Conservation (phyloP, 2,797 vertebrate genomes). For the Apogon hyalosoma region DNA sequence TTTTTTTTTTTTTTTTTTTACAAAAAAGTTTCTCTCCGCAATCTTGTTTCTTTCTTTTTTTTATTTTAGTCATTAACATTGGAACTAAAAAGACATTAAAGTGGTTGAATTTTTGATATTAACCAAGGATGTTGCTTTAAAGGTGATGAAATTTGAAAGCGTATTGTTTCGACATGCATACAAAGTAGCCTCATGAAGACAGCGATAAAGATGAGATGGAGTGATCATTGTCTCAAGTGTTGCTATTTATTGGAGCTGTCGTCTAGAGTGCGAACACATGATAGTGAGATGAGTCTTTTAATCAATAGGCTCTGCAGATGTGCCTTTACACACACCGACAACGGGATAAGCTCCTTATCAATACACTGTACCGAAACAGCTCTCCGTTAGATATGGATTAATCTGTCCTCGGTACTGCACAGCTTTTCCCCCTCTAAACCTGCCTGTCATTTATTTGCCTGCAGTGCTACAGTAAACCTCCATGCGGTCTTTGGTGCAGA, state of each 20-base stretch:
- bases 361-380: constrained; percentile 58
- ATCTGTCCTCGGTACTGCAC: constrained; percentile 45
- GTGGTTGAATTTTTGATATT: constrained; percentile 34
- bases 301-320: constrained; percentile 58
- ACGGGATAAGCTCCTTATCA: constrained; percentile 65
- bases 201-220: constrained; percentile 54
- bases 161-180: constrained; percentile 33
- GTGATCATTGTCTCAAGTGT: constrained; percentile 55
- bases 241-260: constrained; percentile 48
- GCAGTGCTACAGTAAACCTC: constrained; percentile 47
- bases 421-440: constrained; percentile 20
- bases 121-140: constrained; percentile 20
- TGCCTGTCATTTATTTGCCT: constrained; percentile 45
- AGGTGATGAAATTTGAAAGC: constrained; percentile 21
- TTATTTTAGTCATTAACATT: not conserved
- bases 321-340: constrained; percentile 49
- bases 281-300: constrained; percentile 56
- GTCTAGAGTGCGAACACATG: constrained; percentile 45
- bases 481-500: constrained; percentile 43
- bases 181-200: constrained; percentile 41
- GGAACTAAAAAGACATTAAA: not conserved
- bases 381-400: constrained; percentile 57
- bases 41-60: constrained; percentile 13
- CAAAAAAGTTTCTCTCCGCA: constrained; percentile 14
- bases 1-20: constrained; percentile 7